Evolutionary conservation across 2,113 vertebrate genomes (phyloP), one percentile per base, ranked within the genome.

Genomic region (Hiodon alosoides): DNA sequence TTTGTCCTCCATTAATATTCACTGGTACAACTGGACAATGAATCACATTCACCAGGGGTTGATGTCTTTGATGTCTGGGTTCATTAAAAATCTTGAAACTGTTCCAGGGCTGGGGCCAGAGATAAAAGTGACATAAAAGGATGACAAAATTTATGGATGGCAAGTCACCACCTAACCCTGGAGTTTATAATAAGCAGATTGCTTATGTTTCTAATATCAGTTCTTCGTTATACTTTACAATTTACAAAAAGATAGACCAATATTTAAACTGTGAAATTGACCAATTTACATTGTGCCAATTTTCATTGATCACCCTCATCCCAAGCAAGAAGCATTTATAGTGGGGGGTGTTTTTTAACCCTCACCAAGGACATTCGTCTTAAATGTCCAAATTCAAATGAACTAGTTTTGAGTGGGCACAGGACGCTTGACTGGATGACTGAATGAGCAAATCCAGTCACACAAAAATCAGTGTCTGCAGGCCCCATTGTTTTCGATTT

Each of bases 211-310:
- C 86, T 86, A 90, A 90, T 88, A 90, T 90, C 84, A 87, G 89
- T 90, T 88, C 87, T 83, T 90, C 89, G 90, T 90, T 91, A 92
- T 91, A 88, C 86, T 90, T 91, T 87, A 90, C 88, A 90, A 90
- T 87, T 91, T 79, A 31, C 31, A 46, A n/a, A 10, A 11, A 60
- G 55, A 59, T 59, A 47, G 7, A 71, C 58, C 57, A 54, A 31
- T 31, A 31, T 31, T 82, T 89, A 87, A 86, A 88, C 77, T 77
- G 88, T 87, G 88, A 89, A 90, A 90, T 88, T 91, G 85, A 91
- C 90, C 89, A 85, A 89, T 89, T 90, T 90, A 88, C 86, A 89
- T 89, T 84, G 85, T 84, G 90, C 84, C 89, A 87, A 88, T 90
- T 86, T 89, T 86, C 84, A 90, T 85, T 31, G 31, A 83, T 87